Conservation (phyloP, 1,140 invertebrate genomes). For the Panonychus citri region DNA sequence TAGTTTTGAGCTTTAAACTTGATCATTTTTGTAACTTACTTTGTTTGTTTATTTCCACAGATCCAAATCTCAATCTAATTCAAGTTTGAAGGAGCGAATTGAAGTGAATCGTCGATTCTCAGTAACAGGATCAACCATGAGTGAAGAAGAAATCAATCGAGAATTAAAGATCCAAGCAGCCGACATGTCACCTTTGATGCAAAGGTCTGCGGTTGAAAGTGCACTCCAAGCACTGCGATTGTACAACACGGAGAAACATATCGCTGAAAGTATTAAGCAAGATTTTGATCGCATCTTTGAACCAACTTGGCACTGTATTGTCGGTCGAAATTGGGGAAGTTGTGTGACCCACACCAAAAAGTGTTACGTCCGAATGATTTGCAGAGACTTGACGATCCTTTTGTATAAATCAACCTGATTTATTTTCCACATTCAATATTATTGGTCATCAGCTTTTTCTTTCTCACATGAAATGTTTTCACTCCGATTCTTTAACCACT, state of each 20-base stretch:
- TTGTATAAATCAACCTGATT: conserved; percentile 12
- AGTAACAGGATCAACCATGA: not conserved
- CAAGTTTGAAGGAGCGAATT: not conserved
- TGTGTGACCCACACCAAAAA: conserved; percentile 18
- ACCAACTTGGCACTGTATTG: conserved; percentile 19
- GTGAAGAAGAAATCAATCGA: not conserved
- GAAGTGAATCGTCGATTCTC: not conserved
- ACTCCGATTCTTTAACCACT: too few species aligned
- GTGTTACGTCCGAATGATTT: conserved; percentile 16
- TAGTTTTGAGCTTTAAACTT: too few species aligned
- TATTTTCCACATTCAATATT: too few species aligned
- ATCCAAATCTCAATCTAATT: not conserved
- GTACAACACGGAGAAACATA: conserved; percentile 17
- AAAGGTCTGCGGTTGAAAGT: conserved; percentile 14
- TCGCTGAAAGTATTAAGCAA: conserved; percentile 18
- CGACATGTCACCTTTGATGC: conserved; percentile 17
- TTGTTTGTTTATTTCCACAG: not conserved
- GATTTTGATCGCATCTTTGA: conserved; percentile 17
- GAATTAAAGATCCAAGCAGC: conserved; percentile 17
- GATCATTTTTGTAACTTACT: not conserved
- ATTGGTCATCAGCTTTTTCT: too few species aligned
- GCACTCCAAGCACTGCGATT: conserved; percentile 14
- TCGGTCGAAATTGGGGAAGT: conserved; percentile 17
- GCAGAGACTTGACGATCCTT: conserved; percentile 16
- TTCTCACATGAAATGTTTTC: too few species aligned